Evolutionary conservation across 1,140 invertebrate genomes (phyloP).

Genomic region (Conopomorpha cramerella): DNA sequence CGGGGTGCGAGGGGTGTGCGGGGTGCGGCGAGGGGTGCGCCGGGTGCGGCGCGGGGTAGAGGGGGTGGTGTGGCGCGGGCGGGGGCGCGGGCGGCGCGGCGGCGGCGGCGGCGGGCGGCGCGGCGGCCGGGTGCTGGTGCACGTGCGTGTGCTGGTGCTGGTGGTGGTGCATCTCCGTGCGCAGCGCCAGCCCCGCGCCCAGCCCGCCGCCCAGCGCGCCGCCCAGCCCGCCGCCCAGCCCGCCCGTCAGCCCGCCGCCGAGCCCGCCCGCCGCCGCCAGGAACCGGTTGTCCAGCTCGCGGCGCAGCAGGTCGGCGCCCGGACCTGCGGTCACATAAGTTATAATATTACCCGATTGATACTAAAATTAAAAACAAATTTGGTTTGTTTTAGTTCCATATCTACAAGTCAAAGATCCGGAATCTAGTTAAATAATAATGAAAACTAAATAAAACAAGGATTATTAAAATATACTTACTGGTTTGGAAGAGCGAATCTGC

Average conservation of each 20-base stretch:
- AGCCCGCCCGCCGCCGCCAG: slow-evolving; percentile 64
- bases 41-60: slow-evolving; percentile 34
- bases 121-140: slow-evolving; percentile 78
- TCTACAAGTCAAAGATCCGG: no score
- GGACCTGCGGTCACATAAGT: slow-evolving; percentile 46
- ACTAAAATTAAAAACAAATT: no score
- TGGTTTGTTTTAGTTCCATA: no score
- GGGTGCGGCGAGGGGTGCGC: slow-evolving; percentile 17
- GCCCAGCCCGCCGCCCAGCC: slow-evolving; percentile 68
- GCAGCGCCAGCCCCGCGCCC: slow-evolving; percentile 65
- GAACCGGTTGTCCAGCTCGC: slow-evolving; percentile 90
- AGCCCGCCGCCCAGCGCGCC: slow-evolving; percentile 17
- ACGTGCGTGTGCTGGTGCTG: slow-evolving; percentile 91
- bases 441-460: slow-evolving; percentile 1
- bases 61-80: slow-evolving; percentile 59
- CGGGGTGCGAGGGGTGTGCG: slow-evolving; percentile 45
- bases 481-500: slow-evolving; percentile 86
- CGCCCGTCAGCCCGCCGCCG: slow-evolving; percentile 48
- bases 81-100: slow-evolving; percentile 41
- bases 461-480: slow-evolving; percentile 62
- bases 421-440: no score
- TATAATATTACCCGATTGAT: no score
- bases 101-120: slow-evolving; percentile 43
- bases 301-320: slow-evolving; percentile 80
- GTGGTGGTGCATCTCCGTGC: slow-evolving; percentile 89